Evolutionary conservation across 2,113 vertebrate genomes (phyloP).

Genomic region (Podarcis muralis): DNA sequence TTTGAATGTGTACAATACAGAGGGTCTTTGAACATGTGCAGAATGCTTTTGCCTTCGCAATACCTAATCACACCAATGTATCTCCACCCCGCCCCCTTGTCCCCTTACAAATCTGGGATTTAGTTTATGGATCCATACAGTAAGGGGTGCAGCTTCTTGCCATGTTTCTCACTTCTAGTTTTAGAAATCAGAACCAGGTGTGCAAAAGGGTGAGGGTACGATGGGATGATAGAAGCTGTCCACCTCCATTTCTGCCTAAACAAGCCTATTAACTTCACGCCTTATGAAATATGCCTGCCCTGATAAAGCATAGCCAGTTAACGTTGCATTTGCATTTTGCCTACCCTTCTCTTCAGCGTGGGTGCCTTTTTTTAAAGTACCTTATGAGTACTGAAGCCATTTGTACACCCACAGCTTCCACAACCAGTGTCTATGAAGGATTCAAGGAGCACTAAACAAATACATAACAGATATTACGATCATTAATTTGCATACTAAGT

Average conservation of each 20-base stretch:
- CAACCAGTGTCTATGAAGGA: background rate
- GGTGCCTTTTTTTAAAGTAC: background rate
- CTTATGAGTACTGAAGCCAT: background rate
- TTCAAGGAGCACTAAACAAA: background rate
- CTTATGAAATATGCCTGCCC: conserved; percentile 33
- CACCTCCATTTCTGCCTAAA: conserved; percentile 33
- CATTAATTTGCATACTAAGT: background rate
- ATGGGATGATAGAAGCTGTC: background rate
- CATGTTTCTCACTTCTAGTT: background rate
- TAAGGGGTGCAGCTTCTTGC: background rate
- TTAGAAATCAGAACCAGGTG: background rate
- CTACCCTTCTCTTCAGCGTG: conserved; percentile 1
- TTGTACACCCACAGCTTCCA: background rate
- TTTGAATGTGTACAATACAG: background rate
- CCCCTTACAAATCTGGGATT: background rate
- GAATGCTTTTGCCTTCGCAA: background rate
- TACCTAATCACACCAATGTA: background rate
- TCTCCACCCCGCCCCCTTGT: no score
- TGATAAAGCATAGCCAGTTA: background rate
- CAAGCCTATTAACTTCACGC: background rate
- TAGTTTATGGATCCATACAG: background rate
- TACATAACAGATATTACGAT: background rate
- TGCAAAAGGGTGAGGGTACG: background rate
- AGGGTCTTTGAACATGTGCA: background rate
- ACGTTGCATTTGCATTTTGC: conserved; percentile 37